Evolutionary conservation across 2,888 invertebrate genomes (phyloP), one percentile per base, ranked within the genome.

Genomic region (Agrochola lychnidis): DNA sequence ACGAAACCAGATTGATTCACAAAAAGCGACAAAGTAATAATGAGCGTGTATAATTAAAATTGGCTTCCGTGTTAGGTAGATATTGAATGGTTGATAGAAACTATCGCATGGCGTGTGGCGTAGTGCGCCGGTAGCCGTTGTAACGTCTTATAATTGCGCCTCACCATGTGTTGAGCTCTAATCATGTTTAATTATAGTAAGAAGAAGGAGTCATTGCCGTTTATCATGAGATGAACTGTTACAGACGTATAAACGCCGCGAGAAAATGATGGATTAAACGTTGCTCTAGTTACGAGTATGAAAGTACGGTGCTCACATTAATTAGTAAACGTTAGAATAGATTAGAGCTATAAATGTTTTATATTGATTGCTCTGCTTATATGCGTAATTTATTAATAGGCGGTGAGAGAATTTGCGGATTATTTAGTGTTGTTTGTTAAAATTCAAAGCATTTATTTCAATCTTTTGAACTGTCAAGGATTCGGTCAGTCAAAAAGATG

Each of bases 201-300:
- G 91, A 92, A 94, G 92, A 93, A 93, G 94, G 93, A 96, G 94
- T 96, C 96, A 96, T 96, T 96, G 96, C 94, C 89, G 93, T 93
- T 95, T 93, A 95, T 94, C 96, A 96, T 96, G 96, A 95, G 95
- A 96, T 95, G 94, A 96, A 96, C 96, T 95, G 96, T 96, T 96
- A 95, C 95, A 94, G 90, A 93, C 91, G 92, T 91, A 94, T 89
- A 94, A 94, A 95, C 89, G 89, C 77, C 80, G 89, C 91, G 92
- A 92, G 94, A 93, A 92, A 93, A 94, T 94, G 92, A 94, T 93
- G 89, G 91, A 94, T 95, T 91, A 90, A 89, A 87, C 86, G 85
- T 78, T 88, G 89, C 73, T 89, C 86, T 77, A 89, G 74, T 85
- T 90, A 75, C 30, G 61, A 77, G 56, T 74, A 79, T 59, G 70